Base-by-base conservation (phyloP, 2,797 vertebrate genomes). In the Cygnus olor region DNA sequence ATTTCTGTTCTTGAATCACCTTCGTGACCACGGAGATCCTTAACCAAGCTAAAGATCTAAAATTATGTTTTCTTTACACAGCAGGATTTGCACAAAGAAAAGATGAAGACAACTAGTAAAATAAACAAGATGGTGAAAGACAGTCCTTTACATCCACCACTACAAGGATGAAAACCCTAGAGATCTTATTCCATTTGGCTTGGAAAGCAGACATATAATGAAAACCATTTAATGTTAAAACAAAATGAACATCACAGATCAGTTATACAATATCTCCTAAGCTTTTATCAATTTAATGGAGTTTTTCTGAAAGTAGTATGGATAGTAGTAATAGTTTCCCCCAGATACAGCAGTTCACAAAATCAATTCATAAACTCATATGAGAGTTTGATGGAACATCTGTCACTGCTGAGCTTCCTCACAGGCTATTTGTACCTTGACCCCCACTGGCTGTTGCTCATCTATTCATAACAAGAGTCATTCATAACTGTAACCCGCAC, bases 131-230 rank as follows among this genome's bases (percentile, higher is more conserved):
- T 19, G 16, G 7, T 27, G 21, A 38, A 64, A 77, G 63, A 1
- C 6, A 69, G 27, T 20, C 42, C 40, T 83, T 85, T n/a, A 88
- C 38, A 53, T 60, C 8, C 6, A 88, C 32, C 32, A 38, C 10
- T 17, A 14, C 3, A 54, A 57, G 49, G 40, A 82, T 11, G 13
- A 80, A 73, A 38, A 64, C 7, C 0, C 0, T 0, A 0, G 9
- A 85, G 28, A 74, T 7, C 5, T 36, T 47, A 36, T n/a, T 58
- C 18, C 9, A 28, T 38, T 27, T 51, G 7, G 2, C n/a, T 69
- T 42, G 4, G 40, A 49, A 69, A 61, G 11, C 4, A 80, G 36
- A 78, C 22, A 8, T 25, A 22, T 8, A 63, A 44, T 34, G 15
- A 74, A 85, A 74, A 44, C 0, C 3, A 71, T 45, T 66, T 44